Evolutionary conservation across 2,113 vertebrate species (phyloP).

Genomic region (Eonycteris spelaea): DNA sequence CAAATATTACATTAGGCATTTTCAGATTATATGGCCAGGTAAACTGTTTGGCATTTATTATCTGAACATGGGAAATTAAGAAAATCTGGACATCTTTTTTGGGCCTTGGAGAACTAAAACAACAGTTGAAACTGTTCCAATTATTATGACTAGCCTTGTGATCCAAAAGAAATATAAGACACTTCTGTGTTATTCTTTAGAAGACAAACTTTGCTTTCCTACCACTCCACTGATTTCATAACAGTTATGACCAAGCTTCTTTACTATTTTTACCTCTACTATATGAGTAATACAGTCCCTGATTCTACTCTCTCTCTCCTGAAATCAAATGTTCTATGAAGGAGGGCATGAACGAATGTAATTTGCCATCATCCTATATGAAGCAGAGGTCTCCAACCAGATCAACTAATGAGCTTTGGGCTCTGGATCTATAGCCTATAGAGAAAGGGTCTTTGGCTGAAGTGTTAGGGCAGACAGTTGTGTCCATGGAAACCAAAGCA

Average conservation of each 20-base stretch:
- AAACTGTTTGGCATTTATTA: not conserved
- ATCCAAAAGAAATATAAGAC: not conserved
- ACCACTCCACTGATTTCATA: not conserved
- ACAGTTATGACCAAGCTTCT: not conserved
- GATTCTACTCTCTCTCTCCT: not conserved
- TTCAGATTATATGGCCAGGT: not conserved
- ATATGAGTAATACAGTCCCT: not conserved
- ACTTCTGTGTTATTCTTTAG: not conserved
- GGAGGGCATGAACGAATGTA: not conserved
- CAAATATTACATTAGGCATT: not conserved
- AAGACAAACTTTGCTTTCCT: not conserved
- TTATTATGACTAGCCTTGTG: not conserved
- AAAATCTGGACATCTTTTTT: not conserved
- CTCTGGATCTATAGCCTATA: not conserved
- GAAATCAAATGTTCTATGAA: not conserved
- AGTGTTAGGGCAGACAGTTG: not conserved
- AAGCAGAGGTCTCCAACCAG: not conserved
- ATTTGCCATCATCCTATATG: not conserved
- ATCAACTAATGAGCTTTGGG: not conserved
- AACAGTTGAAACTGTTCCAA: not conserved
- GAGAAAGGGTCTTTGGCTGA: not conserved
- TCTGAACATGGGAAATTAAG: not conserved
- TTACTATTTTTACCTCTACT: not conserved
- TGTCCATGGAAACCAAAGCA: not conserved
- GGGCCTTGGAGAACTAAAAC: not conserved